These are phyloP conservation scores for Prolemur simus DNA, from an alignment of 2,113 vertebrate species.

Conservation along the genomic window DNA sequence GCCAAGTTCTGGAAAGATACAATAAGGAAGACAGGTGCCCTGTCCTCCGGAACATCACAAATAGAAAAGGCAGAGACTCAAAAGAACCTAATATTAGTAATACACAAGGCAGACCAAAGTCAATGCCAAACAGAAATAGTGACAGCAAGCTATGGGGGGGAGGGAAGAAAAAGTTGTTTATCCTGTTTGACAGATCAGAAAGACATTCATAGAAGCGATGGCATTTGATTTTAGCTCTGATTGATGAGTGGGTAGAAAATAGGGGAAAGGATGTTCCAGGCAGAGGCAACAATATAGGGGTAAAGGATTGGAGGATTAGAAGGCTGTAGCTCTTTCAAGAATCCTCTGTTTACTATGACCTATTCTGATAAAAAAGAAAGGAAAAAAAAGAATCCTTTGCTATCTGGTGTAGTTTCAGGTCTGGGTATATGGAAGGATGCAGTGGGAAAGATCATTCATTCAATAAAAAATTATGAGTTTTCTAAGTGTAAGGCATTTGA, in stretches of 20 bases:
- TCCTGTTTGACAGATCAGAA: conserved; percentile 25
- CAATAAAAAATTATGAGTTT: background rate
- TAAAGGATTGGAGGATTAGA: background rate
- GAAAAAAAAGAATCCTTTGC: background rate
- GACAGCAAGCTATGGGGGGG: background rate
- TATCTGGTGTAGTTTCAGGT: background rate
- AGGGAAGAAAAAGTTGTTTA: background rate
- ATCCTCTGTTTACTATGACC: background rate
- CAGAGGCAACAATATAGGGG: background rate
- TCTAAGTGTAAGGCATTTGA: background rate
- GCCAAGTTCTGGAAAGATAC: background rate
- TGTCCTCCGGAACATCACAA: background rate
- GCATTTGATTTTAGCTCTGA: conserved; percentile 31
- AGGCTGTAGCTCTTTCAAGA: background rate
- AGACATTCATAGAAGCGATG: background rate
- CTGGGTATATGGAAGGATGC: background rate
- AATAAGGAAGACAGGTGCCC: background rate
- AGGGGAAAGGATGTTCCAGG: background rate
- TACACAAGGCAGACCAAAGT: background rate
- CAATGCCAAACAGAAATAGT: background rate
- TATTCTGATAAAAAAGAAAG: too few relatives aligned
- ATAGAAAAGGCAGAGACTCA: background rate
- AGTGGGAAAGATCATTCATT: background rate
- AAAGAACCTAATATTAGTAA: background rate
- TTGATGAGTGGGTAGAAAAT: background rate